phyloP scores from a whole-genome alignment of 2,113 vertebrate species.

The Trinectes maculatus region DNA sequence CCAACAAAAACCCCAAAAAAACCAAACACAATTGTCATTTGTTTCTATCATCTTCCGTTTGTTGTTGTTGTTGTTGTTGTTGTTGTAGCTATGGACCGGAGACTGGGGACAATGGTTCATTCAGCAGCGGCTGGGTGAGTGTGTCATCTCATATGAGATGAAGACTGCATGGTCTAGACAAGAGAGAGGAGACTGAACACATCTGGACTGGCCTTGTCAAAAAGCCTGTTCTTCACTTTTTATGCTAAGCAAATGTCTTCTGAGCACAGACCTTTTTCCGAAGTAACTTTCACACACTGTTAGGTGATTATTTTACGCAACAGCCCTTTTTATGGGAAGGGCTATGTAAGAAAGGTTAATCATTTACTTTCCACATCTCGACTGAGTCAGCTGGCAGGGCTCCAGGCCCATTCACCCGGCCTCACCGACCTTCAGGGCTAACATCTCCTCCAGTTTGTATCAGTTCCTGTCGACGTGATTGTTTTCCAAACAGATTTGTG shows the following conservation, averaged over 20 bases:
- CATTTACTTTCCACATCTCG: conserved; percentile 10
- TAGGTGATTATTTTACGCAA: background rate
- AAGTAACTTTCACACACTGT: background rate
- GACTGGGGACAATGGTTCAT: conserved; percentile 58
- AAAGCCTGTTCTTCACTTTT: background rate
- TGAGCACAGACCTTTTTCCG: background rate
- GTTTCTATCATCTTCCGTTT: too few species aligned
- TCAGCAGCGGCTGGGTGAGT: conserved; percentile 43
- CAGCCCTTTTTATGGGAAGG: background rate
- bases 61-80: conserved; percentile 38
- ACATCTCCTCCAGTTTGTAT: conserved; percentile 9
- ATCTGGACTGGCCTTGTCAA: conserved; percentile 32
- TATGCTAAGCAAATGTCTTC: too few species aligned
- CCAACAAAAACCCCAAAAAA: too few species aligned
- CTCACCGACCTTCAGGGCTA: conserved; percentile 3
- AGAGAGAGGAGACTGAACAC: conserved; percentile 33
- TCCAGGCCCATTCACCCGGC: conserved; percentile 15
- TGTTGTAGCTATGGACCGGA: conserved; percentile 26
- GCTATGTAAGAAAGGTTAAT: conserved; percentile 19
- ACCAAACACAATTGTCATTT: too few species aligned
- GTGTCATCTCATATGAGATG: conserved; percentile 29
- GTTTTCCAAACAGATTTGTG: conserved; percentile 36
- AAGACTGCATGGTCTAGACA: conserved; percentile 44
- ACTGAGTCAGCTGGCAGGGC: background rate
- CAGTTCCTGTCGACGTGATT: conserved; percentile 28